Base-by-base conservation (phyloP, 2,797 vertebrate species). In the Taenioides sp. region DNA sequence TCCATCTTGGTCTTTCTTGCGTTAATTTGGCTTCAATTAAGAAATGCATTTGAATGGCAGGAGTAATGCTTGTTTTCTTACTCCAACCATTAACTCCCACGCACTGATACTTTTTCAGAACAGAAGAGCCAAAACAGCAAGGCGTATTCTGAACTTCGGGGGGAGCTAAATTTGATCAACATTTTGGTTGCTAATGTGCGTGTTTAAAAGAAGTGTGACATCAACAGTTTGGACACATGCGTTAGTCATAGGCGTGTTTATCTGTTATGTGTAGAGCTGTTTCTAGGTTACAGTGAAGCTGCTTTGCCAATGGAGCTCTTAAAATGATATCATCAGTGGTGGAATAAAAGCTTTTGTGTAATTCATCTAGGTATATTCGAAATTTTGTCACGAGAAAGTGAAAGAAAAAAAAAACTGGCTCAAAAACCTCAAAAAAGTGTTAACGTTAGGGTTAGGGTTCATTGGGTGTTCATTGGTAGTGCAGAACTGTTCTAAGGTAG, bases 21-120 rank as follows among this genome's bases (percentile, higher is more conserved):
- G 65, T 76, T 76, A 79, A 85, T 80, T 64, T 6, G 18, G 62
- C 59, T 67, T 70, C 68, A 86, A 74, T 80, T 78, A 82, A 65
- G 71, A 28, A 60, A 72, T 9, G 63, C 59, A 60, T 7, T 69
- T 20, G 11, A 47, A 70, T 54, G 70, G 27, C 63, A 65, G 73
- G 66, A 34, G 49, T 28, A 40, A 40, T 11, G 61, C 65, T 70
- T 68, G 71, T 82, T 78, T 76, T 59, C 69, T 66, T 66, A 61
- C 54, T 72, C 69, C 5, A 9, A 14, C 66, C 67, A 70, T 65
- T 59, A 60, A 31, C 52, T 75, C 65, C 67, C 57, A 73, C 63
- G 58, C 71, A 65, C 66, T 65, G 69, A 66, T 66, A 62, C 60
- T 49, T 65, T 60, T 65, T 64, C 78, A 69, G 57, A 81, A 82